These are phyloP conservation scores for Lithobates pipiens DNA, from an alignment of 2,797 vertebrate species.

Conservation along the genomic window DNA sequence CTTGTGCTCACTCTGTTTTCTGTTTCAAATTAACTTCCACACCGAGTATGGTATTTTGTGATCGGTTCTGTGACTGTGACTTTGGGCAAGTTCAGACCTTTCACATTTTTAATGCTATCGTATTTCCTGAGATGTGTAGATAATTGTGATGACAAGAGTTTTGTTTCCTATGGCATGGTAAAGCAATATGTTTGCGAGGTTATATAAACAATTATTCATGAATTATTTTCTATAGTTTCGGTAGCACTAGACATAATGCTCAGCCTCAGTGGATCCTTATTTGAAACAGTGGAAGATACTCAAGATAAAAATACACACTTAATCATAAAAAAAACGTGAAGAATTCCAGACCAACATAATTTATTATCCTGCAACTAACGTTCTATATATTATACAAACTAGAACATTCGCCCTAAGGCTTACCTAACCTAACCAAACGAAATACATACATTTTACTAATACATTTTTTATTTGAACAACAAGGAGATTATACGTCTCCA, in stretches of 20 bases:
- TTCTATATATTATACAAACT: neutral
- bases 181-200: slow-evolving; percentile 1
- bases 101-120: neutral
- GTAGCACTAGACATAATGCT: slow-evolving; percentile 8
- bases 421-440: too few relatives aligned
- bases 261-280: neutral
- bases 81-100: slow-evolving; percentile 13
- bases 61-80: neutral
- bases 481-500: too few relatives aligned
- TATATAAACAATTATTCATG: neutral
- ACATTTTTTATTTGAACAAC: too few relatives aligned
- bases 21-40: too few relatives aligned
- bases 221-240: neutral
- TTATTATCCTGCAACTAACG: neutral
- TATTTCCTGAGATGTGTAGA: too few relatives aligned
- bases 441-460: too few relatives aligned
- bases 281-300: slow-evolving; percentile 1
- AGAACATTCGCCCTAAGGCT: slow-evolving; percentile 1
- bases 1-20: too few relatives aligned
- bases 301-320: slow-evolving; percentile 4
- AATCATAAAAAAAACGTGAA: neutral
- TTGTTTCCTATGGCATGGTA: slow-evolving; percentile 3
- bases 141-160: neutral
- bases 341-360: neutral
- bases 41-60: too few relatives aligned